Evolutionary conservation across 2,797 vertebrate genomes (phyloP), one percentile per base, ranked within the genome.

Genomic region (Dipus sagitta): DNA sequence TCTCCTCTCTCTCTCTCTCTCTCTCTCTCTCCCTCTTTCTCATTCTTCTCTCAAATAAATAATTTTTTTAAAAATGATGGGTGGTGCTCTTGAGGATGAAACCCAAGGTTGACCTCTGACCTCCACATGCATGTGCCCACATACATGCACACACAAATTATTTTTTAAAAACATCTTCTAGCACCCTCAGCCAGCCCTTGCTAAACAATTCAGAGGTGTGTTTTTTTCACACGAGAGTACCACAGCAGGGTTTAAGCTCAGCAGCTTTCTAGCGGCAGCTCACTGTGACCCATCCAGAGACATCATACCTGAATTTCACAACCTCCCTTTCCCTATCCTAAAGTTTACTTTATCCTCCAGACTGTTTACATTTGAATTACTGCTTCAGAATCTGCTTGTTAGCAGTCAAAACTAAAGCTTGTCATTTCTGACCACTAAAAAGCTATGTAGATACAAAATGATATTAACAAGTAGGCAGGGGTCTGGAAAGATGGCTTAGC

Each of bases 341-440:
- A 23, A 71, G 32, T 15, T 47, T 54, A 54, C 47, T 28, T n/a
- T 3, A 47, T 3, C 62, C 78, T 62, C n/a, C 64, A 58, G 84
- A 76, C 14, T 47, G 23, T 21, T 54, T 67, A 42, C 1, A 24
- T 15, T 78, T 23, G 58, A 54, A 86, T 30, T 30, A 87, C 70
- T 62, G 32, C 32, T 92, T 92, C 15, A 18, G 18, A n/a, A 67
- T 65, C 58, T 89, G 72, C 84, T 77, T 89, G 65, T 78, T 79
- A 82, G 65, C 24, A 87, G 70, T 68, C 3, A 32, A 64, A 79
- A 75, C 76, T 62, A 71, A 87, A 32, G 10, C 3, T 32, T 0
- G 0, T 82, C 71, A 23, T 32, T 86, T 58, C 62, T 70, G 21
- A 67, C 13, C 9, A 64, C 11, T 85, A 74, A 68, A 72, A 23